These are phyloP conservation scores for Gymnoscopelus microlampas DNA, from an alignment of 2,797 vertebrate species.

Conservation along the genomic window DNA sequence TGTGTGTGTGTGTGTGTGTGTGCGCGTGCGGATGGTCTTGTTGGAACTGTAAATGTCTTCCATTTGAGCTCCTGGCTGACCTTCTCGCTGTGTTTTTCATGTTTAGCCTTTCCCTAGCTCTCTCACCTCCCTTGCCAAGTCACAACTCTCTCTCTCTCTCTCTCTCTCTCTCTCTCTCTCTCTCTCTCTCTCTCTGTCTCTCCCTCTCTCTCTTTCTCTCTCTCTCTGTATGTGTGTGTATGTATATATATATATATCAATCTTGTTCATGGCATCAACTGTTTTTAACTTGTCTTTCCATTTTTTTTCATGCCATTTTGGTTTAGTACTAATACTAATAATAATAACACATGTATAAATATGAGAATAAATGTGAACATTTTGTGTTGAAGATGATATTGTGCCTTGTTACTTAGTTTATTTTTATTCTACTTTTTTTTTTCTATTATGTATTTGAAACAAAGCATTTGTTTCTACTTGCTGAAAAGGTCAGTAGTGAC, in stretches of 20 bases:
- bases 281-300: not conserved
- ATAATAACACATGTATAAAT: not conserved
- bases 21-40: constrained; percentile 68
- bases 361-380: not conserved
- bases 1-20: constrained; percentile 22
- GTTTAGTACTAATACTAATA: not conserved
- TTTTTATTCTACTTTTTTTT: no score
- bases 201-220: constrained; percentile 1
- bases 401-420: no score
- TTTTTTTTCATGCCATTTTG: not conserved
- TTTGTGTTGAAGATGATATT: no score
- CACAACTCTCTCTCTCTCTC: constrained; percentile 13
- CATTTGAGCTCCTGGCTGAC: constrained; percentile 83
- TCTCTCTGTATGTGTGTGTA: no score
- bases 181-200: not conserved
- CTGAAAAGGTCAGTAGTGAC: no score
- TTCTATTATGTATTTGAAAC: no score
- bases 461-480: no score
- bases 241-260: no score
- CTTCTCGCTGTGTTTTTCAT: constrained; percentile 77
- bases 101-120: constrained; percentile 62
- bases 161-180: constrained; percentile 1
- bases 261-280: not conserved
- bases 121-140: constrained; percentile 72
- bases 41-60: constrained; percentile 83